Conservation (phyloP, 2,888 invertebrate species). For the Pyrocoelia pectoralis region DNA sequence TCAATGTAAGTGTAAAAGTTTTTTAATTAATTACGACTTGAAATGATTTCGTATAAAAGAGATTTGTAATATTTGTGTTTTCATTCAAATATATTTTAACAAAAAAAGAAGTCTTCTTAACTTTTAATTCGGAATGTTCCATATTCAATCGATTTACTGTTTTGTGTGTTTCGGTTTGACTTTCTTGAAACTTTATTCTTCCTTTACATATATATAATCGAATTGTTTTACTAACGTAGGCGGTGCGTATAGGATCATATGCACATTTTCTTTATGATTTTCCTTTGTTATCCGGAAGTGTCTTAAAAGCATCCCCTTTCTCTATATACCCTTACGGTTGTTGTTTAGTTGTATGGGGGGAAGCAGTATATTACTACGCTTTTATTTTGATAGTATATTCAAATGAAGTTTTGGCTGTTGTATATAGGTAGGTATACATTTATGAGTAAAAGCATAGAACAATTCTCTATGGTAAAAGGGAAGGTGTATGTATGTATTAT, state of each 20-base stretch:
- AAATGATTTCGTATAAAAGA: neutral
- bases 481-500: too few relatives aligned
- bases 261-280: conserved; percentile 10
- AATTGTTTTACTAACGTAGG: conserved; percentile 1
- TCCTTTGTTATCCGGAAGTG: neutral
- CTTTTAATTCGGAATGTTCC: neutral
- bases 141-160: neutral
- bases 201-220: neutral
- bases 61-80: neutral
- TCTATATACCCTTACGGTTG: neutral
- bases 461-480: too few relatives aligned
- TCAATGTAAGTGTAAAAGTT: neutral
- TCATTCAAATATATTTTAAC: conserved; percentile 1
- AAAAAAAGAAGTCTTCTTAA: neutral
- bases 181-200: conserved; percentile 1
- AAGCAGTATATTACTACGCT: neutral
- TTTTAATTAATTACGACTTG: neutral
- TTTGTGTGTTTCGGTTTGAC: neutral
- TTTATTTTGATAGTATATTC: neutral
- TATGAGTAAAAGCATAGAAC: too few relatives aligned
- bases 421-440: too few relatives aligned
- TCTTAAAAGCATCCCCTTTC: neutral
- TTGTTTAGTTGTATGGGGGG: neutral
- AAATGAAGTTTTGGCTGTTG: too few relatives aligned
- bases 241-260: conserved; percentile 1